Evolutionary conservation across 2,113 vertebrate genomes (phyloP).

Genomic region (Leucosticte australis): DNA sequence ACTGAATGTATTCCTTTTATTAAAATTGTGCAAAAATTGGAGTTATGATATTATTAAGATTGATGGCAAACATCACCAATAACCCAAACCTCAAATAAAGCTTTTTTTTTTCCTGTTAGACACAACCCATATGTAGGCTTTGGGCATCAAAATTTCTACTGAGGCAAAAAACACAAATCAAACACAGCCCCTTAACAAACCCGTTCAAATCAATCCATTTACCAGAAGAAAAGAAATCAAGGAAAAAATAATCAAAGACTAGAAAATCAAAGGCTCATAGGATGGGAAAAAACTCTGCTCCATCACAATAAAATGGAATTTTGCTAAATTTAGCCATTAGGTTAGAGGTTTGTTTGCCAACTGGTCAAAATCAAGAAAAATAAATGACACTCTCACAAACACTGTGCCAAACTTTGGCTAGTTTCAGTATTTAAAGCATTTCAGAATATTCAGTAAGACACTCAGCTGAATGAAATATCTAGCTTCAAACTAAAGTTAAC

Average conservation of each 20-base stretch:
- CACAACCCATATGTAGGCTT: not conserved
- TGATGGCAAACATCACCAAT: slow-evolving; percentile 31
- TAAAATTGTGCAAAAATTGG: slow-evolving; percentile 21
- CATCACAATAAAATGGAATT: not conserved
- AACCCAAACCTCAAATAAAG: not conserved
- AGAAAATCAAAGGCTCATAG: not conserved
- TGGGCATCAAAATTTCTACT: not conserved
- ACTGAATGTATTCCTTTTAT: slow-evolving; percentile 24
- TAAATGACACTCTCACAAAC: not conserved
- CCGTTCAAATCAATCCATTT: not conserved
- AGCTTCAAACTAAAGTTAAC: not conserved
- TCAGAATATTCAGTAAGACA: not conserved
- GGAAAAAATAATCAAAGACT: not conserved
- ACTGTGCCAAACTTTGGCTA: not conserved
- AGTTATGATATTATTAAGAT: slow-evolving; percentile 46
- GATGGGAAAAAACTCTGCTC: not conserved
- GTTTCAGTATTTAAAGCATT: not conserved
- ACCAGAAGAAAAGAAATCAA: not conserved
- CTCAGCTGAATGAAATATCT: not conserved
- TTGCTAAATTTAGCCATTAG: not conserved
- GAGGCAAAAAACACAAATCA: not conserved
- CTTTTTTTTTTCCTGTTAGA: not conserved
- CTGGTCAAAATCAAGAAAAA: not conserved
- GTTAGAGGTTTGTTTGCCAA: not conserved
- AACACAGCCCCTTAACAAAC: not conserved